Evolutionary conservation across 2,888 invertebrate genomes (phyloP).

Genomic region (Hetaerina titia): DNA sequence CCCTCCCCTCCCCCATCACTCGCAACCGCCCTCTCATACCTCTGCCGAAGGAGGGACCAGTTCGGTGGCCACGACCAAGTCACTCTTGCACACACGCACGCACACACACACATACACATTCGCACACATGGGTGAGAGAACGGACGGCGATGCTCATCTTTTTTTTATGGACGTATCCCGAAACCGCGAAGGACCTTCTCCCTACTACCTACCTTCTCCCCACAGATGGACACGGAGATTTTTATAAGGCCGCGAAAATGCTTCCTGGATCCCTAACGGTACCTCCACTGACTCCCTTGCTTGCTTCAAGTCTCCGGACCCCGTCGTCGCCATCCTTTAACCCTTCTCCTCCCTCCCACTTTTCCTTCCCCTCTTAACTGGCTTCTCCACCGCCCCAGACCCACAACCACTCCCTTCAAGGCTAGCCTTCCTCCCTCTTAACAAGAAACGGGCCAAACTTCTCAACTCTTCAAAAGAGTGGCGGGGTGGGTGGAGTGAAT

Average conservation of each 20-base stretch:
- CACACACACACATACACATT: background rate
- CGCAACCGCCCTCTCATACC: background rate
- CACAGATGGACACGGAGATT: conserved; percentile 50
- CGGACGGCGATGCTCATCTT: conserved; percentile 14
- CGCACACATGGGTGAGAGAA: background rate
- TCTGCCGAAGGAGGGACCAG: background rate
- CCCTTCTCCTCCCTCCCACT: background rate
- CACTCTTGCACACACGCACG: background rate
- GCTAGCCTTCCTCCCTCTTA: background rate
- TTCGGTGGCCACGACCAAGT: background rate
- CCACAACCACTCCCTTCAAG: background rate
- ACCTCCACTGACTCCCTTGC: background rate
- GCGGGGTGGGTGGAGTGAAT: background rate
- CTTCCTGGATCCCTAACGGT: conserved; percentile 66
- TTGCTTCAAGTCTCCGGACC: background rate
- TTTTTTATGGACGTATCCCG: conserved; percentile 30
- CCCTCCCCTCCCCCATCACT: background rate
- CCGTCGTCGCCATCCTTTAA: background rate
- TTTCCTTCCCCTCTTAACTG: background rate
- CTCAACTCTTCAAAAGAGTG: background rate
- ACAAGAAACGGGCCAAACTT: background rate
- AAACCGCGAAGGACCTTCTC: conserved; percentile 60
- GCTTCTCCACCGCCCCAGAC: too few relatives aligned
- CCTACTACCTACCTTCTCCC: background rate
- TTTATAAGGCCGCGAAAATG: conserved; percentile 62